phyloP scores from a whole-genome alignment of 2,797 vertebrate species.

The Philypnodon macrostomus region DNA sequence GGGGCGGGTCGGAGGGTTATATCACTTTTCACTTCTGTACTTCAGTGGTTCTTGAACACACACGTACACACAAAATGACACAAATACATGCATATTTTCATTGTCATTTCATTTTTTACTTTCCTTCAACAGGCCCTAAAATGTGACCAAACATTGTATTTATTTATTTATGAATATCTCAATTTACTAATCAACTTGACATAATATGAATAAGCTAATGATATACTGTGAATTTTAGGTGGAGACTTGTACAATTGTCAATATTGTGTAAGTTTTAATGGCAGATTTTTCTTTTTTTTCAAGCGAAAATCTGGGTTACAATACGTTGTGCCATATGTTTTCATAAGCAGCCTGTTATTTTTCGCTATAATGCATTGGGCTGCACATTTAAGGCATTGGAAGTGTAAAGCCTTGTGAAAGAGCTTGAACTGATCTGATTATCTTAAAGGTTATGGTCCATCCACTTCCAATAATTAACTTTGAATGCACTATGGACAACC shows the following conservation, averaged over 20 bases:
- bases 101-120: slow-evolving; percentile 16
- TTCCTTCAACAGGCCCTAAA: slow-evolving; percentile 24
- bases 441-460: too few species aligned
- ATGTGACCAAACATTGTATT: slow-evolving; percentile 50
- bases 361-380: too few species aligned
- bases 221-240: slow-evolving; percentile 12
- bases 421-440: too few species aligned
- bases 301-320: neutral
- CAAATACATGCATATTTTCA: slow-evolving; percentile 14
- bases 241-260: neutral
- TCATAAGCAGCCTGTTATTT: neutral
- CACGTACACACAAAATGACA: slow-evolving; percentile 23
- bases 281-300: slow-evolving; percentile 9
- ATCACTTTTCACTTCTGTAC: slow-evolving; percentile 40
- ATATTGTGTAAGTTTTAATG: slow-evolving; percentile 5
- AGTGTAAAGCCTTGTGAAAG: too few species aligned
- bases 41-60: slow-evolving; percentile 48
- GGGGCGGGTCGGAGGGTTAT: slow-evolving; percentile 1
- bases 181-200: neutral
- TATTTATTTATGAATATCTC: slow-evolving; percentile 5
- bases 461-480: too few species aligned
- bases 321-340: neutral
- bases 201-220: slow-evolving; percentile 10
- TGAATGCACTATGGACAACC: neutral
- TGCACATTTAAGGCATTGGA: too few species aligned